Conservation (phyloP, 2,888 invertebrate genomes). For the Rapana venosa region DNA sequence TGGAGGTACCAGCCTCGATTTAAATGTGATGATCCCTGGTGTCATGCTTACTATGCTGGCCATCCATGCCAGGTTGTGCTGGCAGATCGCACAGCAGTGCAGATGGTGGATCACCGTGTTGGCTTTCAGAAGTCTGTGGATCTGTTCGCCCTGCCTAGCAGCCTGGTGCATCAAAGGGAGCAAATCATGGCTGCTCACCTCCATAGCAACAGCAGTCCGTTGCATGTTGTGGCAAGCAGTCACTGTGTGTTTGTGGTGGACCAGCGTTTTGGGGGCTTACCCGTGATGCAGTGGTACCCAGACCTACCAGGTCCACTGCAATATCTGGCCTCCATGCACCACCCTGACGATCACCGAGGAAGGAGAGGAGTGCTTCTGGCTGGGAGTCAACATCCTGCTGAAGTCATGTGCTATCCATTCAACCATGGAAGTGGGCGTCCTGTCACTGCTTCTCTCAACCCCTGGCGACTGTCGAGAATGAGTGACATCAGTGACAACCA, state of each 20-base stretch:
- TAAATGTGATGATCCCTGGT: conserved; percentile 56
- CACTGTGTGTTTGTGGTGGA: conserved; percentile 64
- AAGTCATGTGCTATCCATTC: conserved; percentile 56
- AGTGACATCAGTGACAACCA: conserved; percentile 44
- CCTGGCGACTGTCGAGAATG: conserved; percentile 55
- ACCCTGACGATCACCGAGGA: neutral
- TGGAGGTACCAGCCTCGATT: conserved; percentile 54
- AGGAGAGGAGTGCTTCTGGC: conserved; percentile 52
- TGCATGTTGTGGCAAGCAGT: conserved; percentile 66
- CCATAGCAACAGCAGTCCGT: conserved; percentile 54
- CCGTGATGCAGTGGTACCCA: conserved; percentile 67
- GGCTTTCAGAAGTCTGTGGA: conserved; percentile 49
- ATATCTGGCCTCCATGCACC: conserved; percentile 53
- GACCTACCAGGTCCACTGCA: conserved; percentile 59
- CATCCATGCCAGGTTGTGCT: conserved; percentile 63
- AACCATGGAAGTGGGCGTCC: conserved; percentile 40
- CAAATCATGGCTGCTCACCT: conserved; percentile 54
- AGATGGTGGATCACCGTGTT: conserved; percentile 66
- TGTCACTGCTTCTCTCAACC: conserved; percentile 49
- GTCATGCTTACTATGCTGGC: conserved; percentile 60
- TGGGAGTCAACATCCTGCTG: conserved; percentile 61
- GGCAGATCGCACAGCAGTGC: conserved; percentile 59
- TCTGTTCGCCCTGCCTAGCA: conserved; percentile 63
- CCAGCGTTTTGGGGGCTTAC: conserved; percentile 63
- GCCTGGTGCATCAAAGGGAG: conserved; percentile 56